Conservation (phyloP, 2,113 vertebrate genomes). For the Calonectris borealis region DNA sequence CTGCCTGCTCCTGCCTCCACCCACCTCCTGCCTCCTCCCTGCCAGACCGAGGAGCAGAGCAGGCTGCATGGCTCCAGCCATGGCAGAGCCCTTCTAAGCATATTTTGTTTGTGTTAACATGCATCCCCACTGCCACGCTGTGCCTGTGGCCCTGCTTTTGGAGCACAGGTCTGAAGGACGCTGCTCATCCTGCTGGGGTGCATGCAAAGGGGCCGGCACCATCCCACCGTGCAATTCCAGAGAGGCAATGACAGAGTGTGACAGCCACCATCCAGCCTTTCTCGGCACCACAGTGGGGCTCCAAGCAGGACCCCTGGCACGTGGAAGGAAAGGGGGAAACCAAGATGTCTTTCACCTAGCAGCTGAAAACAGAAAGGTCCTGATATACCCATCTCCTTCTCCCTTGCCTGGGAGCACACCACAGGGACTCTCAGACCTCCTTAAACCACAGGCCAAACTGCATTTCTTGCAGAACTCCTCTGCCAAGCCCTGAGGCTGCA, state of each 20-base stretch:
- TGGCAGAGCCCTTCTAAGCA: neutral
- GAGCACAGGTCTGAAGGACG: neutral
- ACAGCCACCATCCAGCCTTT: neutral
- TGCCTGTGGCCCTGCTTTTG: neutral
- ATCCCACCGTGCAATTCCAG: rapidly evolving
- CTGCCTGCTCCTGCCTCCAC: neutral
- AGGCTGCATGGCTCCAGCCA: neutral
- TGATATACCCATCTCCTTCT: neutral
- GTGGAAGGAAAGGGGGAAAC: neutral
- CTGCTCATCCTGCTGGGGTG: neutral
- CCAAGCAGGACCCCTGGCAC: neutral
- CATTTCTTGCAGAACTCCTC: neutral
- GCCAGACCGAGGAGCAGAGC: neutral
- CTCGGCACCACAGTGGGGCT: neutral
- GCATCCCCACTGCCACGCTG: rapidly evolving
- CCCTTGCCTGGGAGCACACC: neutral
- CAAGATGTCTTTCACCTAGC: neutral
- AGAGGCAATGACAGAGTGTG: neutral
- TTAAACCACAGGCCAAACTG: neutral
- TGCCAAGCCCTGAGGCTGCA: rapidly evolving
- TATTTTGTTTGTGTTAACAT: rapidly evolving
- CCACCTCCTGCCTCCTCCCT: neutral
- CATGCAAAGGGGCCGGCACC: neutral
- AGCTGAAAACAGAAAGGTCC: neutral
- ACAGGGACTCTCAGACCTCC: neutral